phyloP scores from a whole-genome alignment of 2,113 vertebrate genomes.

The Rhynchomys soricoides region DNA sequence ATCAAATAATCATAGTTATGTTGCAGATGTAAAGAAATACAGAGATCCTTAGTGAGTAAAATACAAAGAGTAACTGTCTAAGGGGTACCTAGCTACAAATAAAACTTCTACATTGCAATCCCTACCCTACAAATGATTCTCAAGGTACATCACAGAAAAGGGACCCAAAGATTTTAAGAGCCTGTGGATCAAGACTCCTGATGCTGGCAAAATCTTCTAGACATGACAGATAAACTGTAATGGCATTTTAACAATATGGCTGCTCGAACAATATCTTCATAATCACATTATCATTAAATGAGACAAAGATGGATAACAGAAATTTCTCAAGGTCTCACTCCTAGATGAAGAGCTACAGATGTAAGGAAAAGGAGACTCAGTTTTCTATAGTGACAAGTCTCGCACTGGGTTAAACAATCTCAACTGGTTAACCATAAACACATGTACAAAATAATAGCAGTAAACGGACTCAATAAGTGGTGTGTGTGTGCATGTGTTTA shows the following conservation, averaged over 20 bases:
- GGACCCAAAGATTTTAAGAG: not conserved
- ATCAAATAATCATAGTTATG: not conserved
- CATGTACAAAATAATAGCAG: not conserved
- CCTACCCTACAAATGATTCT: not conserved
- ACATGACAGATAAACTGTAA: not conserved
- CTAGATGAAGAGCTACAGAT: too few relatives aligned
- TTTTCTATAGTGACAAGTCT: not conserved
- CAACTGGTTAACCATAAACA: not conserved
- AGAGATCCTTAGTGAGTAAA: not conserved
- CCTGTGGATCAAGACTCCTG: not conserved
- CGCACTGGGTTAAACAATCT: accelerated
- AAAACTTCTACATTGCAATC: not conserved
- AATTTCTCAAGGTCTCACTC: not conserved
- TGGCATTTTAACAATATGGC: not conserved
- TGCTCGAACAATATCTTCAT: not conserved
- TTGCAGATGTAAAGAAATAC: not conserved
- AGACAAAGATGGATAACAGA: not conserved
- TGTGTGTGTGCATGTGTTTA: not conserved
- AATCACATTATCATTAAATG: not conserved
- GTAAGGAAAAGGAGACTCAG: not conserved
- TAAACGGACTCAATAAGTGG: not conserved
- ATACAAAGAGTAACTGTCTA: not conserved
- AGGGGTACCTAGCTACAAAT: not conserved
- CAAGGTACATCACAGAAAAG: not conserved
- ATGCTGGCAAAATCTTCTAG: not conserved